phyloP scores from a whole-genome alignment of 2,113 vertebrate species.

The Bambusicola thoracicus region DNA sequence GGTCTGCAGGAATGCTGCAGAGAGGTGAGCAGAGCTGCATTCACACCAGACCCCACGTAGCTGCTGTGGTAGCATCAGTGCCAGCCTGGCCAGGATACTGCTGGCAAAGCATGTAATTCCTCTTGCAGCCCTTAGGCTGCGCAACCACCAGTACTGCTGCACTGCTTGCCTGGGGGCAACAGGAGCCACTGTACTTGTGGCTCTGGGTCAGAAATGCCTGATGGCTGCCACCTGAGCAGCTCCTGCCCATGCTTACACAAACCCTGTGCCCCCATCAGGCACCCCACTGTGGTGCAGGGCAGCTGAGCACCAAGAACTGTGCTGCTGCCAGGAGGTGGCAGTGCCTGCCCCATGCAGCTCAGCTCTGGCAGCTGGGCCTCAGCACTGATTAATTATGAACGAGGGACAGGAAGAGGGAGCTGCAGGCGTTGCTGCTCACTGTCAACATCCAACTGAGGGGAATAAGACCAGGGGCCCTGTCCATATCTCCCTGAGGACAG shows the following conservation, averaged over 20 bases:
- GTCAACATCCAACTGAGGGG: fast-evolving
- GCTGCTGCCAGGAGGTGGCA: neutral
- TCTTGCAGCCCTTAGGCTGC: fast-evolving
- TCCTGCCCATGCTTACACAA: neutral
- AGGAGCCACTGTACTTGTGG: neutral
- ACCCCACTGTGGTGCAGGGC: neutral
- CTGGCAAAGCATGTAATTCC: fast-evolving
- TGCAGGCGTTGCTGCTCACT: fast-evolving
- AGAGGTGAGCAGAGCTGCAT: neutral
- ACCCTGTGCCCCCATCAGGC: neutral
- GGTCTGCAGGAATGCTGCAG: neutral
- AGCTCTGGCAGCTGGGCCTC: neutral
- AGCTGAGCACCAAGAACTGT: fast-evolving
- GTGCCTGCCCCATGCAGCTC: neutral
- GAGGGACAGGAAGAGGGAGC: neutral
- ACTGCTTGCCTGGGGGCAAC: neutral
- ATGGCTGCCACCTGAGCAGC: neutral
- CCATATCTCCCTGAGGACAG: neutral
- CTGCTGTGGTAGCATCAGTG: fast-evolving
- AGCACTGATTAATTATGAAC: fast-evolving
- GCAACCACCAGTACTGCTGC: neutral
- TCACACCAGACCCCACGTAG: neutral
- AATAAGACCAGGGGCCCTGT: fast-evolving
- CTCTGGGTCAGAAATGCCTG: neutral
- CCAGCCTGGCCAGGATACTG: neutral